phyloP scores from a whole-genome alignment of 2,888 invertebrate species.

The Watsonalla cultraria region DNA sequence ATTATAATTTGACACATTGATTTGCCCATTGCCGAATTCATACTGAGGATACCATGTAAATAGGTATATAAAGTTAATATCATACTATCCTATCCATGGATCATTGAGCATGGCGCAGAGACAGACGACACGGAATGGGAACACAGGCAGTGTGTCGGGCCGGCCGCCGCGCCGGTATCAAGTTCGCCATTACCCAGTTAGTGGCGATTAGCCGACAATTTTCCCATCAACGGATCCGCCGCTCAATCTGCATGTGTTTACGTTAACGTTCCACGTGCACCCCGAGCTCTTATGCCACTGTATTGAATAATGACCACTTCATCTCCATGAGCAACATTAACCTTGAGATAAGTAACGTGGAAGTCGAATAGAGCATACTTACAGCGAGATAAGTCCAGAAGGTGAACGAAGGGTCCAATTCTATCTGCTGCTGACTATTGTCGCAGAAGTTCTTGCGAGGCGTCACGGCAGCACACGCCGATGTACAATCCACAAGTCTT shows the following conservation, averaged over 20 bases:
- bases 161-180: conserved; percentile 39
- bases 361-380: conserved; percentile 32
- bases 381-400: conserved; percentile 86
- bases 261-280: conserved; percentile 35
- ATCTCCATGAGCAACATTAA: not conserved
- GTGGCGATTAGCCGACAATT: conserved; percentile 61
- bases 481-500: conserved; percentile 70
- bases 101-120: conserved; percentile 10
- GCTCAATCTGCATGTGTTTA: conserved; percentile 49
- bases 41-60: too few relatives aligned
- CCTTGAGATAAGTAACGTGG: not conserved
- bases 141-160: conserved; percentile 42
- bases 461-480: conserved; percentile 79
- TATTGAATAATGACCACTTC: conserved; percentile 16
- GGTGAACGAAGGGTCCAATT: conserved; percentile 81
- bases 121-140: conserved; percentile 25
- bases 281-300: conserved; percentile 10
- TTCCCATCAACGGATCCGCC: conserved; percentile 56
- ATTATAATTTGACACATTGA: too few relatives aligned
- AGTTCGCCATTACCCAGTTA: conserved; percentile 70
- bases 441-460: conserved; percentile 79
- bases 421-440: conserved; percentile 78
- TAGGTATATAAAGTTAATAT: too few relatives aligned
- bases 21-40: too few relatives aligned
- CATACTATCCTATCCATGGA: not conserved